These are phyloP conservation scores for Scrobipalpa atriplicella DNA, from an alignment of 2,888 invertebrate genomes.

Conservation along the genomic window DNA sequence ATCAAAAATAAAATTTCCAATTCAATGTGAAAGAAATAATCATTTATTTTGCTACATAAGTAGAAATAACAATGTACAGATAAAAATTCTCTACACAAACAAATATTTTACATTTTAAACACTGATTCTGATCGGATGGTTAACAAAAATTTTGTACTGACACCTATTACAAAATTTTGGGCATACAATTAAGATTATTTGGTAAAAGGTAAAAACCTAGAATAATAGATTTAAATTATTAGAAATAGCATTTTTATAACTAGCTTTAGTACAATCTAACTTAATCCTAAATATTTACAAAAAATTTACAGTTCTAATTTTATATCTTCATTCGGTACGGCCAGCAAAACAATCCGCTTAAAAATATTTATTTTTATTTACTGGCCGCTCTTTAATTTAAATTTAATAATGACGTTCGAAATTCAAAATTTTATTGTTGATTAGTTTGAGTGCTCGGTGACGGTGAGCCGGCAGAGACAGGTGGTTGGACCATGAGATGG, in stretches of 20 bases:
- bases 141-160: slow-evolving; percentile 55
- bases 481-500: slow-evolving; percentile 76
- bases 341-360: slow-evolving; percentile 15
- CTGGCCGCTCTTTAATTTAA: not conserved
- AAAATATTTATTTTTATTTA: slow-evolving; percentile 11
- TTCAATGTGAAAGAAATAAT: slow-evolving; percentile 64
- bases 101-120: slow-evolving; percentile 49
- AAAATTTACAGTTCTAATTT: slow-evolving; percentile 51
- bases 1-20: slow-evolving; percentile 6
- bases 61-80: slow-evolving; percentile 69
- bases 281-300: slow-evolving; percentile 49
- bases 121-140: slow-evolving; percentile 43
- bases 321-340: slow-evolving; percentile 34
- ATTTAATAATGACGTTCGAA: not conserved
- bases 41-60: slow-evolving; percentile 68
- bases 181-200: slow-evolving; percentile 46
- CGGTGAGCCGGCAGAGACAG: slow-evolving; percentile 68
- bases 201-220: slow-evolving; percentile 55
- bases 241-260: slow-evolving; percentile 32
- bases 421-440: slow-evolving; percentile 44
- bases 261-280: slow-evolving; percentile 34
- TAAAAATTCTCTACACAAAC: slow-evolving; percentile 58
- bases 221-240: slow-evolving; percentile 38
- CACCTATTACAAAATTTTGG: slow-evolving; percentile 38
- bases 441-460: slow-evolving; percentile 67